phyloP scores from a whole-genome alignment of 2,797 vertebrate species.

The Danio tinwini region DNA sequence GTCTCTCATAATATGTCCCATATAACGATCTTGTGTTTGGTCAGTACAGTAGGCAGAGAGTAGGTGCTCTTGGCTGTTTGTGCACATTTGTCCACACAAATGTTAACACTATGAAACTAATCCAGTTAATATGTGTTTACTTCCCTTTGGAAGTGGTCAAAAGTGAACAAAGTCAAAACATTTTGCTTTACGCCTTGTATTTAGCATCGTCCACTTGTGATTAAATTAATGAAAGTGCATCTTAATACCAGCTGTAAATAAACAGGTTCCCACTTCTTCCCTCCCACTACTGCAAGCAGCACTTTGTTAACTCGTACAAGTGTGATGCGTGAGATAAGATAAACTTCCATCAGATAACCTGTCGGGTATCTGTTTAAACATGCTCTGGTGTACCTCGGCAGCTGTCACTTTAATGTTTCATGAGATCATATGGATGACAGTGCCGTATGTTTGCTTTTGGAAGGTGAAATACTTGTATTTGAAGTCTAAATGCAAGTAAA shows the following conservation, averaged over 20 bases:
- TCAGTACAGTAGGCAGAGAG: no score
- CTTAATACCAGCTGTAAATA: background rate
- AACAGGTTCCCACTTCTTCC: background rate
- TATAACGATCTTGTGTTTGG: no score
- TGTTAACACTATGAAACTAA: no score
- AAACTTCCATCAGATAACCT: slow-evolving; percentile 10
- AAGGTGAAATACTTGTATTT: background rate
- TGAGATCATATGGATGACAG: slow-evolving; percentile 8
- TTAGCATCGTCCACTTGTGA: no score
- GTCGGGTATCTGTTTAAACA: slow-evolving; percentile 12
- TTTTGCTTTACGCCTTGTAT: no score
- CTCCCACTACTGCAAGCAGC: background rate
- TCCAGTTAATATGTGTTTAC: no score
- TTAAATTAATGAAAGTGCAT: background rate
- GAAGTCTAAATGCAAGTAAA: background rate
- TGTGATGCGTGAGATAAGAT: background rate
- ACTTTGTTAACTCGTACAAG: background rate
- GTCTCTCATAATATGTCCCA: no score
- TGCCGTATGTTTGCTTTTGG: background rate
- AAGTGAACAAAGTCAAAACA: no score
- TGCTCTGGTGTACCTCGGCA: slow-evolving; percentile 17
- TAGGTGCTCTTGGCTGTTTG: no score
- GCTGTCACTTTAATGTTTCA: slow-evolving; percentile 29
- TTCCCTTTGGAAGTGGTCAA: no score
- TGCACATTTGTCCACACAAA: no score